Evolutionary conservation across 2,888 invertebrate genomes (phyloP), one percentile per base, ranked within the genome.

Genomic region (Heliconius sara): DNA sequence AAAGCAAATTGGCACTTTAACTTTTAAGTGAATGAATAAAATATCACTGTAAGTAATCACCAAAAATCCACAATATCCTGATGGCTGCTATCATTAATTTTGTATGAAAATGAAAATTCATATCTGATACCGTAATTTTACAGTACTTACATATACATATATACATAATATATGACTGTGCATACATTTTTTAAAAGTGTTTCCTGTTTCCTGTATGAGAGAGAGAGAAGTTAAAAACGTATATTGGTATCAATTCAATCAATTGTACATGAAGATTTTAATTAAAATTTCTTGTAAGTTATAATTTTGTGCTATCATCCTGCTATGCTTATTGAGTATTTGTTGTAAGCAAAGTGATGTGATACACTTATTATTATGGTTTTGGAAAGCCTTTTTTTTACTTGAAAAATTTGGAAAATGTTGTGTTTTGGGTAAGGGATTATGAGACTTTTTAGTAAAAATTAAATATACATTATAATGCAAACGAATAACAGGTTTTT

Each of bases 91-190:
- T 73, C 30, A 73, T 73, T 60, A 73, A 60, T 60, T 73, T 60
- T 57, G 52, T 73, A 39, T 73, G 52, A 22, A 79, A 79, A 79
- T 75, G 73, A 75, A 74, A 79, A n/a, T 75, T 79, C 30, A 68
- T 74, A 68, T 70, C 65, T 63, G 76, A 76, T 79, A 76, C 47
- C 47, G 65, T 75, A 79, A 79, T 79, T 79, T 79, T 34, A 79
- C 30, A 75, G 63, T 34, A 30, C 68, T 70, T 79, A 70, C n/a
- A 19, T 52, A 52, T 16, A 52, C 12, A 43, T 43, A 43, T 52
- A 43, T 68, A 68, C 25, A 25, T 0, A 25, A 43, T 16, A 43
- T 39, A 71, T 34, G 27, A 63, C 57, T 70, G 19, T 71, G 39
- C 52, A 76, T 60, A 79, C 5, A 71, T 65, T 76, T 75, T 71